Percentiles rank a stretch among this genome's conserved stretches.
These are phyloP conservation scores for Scaptomyza montana DNA, from an alignment of 1,140 invertebrate genomes.

Conservation along the genomic window DNA sequence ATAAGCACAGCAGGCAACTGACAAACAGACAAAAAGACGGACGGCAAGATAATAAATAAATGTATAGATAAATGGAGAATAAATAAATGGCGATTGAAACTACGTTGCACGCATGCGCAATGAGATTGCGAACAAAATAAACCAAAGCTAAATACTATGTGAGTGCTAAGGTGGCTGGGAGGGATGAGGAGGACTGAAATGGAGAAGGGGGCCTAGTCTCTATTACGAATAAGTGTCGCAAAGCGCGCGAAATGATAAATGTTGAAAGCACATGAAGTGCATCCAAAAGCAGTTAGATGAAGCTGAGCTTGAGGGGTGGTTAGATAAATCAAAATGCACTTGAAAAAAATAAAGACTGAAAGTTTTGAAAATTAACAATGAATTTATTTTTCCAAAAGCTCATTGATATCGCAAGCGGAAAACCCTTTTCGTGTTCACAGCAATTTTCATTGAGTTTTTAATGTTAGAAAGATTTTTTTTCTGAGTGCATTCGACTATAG, in stretches of 20 bases:
- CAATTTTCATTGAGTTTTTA: too few species aligned
- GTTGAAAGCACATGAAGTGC: slow-evolving; percentile 57
- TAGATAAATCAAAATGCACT: background rate
- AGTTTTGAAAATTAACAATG: too few species aligned
- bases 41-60: slow-evolving; percentile 77
- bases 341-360: too few species aligned
- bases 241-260: slow-evolving; percentile 76
- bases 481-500: background rate
- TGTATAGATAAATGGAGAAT: slow-evolving; percentile 79
- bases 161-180: background rate
- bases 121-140: slow-evolving; percentile 31
- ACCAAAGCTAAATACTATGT: slow-evolving; percentile 12
- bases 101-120: slow-evolving; percentile 70
- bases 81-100: slow-evolving; percentile 77
- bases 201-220: slow-evolving; percentile 2
- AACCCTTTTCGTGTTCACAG: too few species aligned
- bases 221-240: slow-evolving; percentile 77
- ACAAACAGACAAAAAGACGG: slow-evolving; percentile 2
- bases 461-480: too few species aligned
- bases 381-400: too few species aligned
- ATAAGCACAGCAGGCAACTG: slow-evolving; percentile 38
- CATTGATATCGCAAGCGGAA: too few species aligned
- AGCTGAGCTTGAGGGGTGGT: background rate
- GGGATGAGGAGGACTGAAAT: background rate
- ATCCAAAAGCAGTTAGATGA: slow-evolving; percentile 47